Evolutionary conservation across 2,113 vertebrate genomes (phyloP), one percentile per base, ranked within the genome.

Genomic region (Oceanites oceanicus): DNA sequence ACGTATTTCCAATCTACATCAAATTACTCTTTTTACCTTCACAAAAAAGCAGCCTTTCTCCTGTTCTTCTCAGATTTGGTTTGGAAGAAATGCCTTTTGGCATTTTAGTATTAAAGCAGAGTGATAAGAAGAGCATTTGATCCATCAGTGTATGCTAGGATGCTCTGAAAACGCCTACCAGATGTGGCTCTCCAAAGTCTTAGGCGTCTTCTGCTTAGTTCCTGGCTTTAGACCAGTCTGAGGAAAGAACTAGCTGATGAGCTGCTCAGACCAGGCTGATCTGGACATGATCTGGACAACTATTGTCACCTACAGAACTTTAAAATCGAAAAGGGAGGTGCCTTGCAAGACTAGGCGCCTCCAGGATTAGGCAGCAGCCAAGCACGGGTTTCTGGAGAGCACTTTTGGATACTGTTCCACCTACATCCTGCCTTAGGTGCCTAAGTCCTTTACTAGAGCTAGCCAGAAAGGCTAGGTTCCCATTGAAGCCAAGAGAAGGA

Each of bases 401-500:
- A 23, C 71, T 96, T 83, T 94, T 96, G 88, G 93, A 93, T 70
- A 62, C 84, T 67, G 77, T 96, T 96, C 95, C 76, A 91, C 80
- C 66, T 96, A 96, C 92, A 96, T 97, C 96, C 96, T 96, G 96
- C 86, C 65, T 96, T 96, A 92, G 96, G 93, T 96, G 90, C 92
- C 88, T 90, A 86, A 96, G 59, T 93, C 95, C 92, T 96, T 95
- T 80, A 58, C 90, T 95, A 50, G 78, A 92, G 78, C 81, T 72
- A 96, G 96, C 92, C 94, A 96, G 92, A 88, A 97, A 77, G 67
- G 80, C 84, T 91, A 47, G 86, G 88, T 95, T 94, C 90, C 74
- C 62, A 79, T 59, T 94, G 95, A 96, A 96, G 94, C 95, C 91
- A 93, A 89, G 81, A 88, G 88, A 66, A 88, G 72, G 94, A 96